Base-by-base conservation (phyloP, 2,888 invertebrate species). In the Drosophila mulleri region DNA sequence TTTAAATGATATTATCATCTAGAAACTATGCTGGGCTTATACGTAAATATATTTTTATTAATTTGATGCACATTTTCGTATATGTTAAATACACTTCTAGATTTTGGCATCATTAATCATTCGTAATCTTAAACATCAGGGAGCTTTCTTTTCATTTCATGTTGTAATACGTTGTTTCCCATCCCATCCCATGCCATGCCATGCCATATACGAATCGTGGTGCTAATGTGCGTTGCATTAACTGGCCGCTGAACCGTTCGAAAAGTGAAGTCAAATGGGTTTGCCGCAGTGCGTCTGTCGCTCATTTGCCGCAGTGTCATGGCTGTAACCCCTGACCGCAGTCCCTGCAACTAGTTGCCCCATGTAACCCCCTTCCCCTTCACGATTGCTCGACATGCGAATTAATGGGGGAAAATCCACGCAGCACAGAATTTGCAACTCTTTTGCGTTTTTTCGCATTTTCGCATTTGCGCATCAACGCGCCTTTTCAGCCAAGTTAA, bases 381-480 rank as follows among this genome's bases (percentile, higher is more conserved):
- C 26, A 14, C 16, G 29, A 12, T 37, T 41, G 11, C 32, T 20
- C 37, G 35, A 18, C 35, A 23, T 26, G 63, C 37, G 65, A 80
- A 70, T 78, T 75, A 86, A 73, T 70, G 72, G 57, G 54, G 37
- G 73, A 59, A 67, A 54, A 41, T n/a, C 7, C 18, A 41, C 70
- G 54, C 61, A 72, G 75, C 75, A 69, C 60, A 64, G 67, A 41
- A 57, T 58, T 53, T 64, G 75, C 77, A 68, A 65, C 78, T 59
- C 62, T 66, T 54, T 41, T 50, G 50, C 37, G 39, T 62, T 67
- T 50, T 41, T 61, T 50, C 41, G 35, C 53, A 60, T 71, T 65
- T 44, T 20, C 39, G 20, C 37, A 37, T 37, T 37, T 37, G 37
- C 37, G 48, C 58, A 69, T 76, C 56, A 75, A 73, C 65, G 74